Evolutionary conservation across 92 coral and sea anemone genomes (phyloP), one percentile per base, ranked within the genome.

Genomic region (Porites lobata): DNA sequence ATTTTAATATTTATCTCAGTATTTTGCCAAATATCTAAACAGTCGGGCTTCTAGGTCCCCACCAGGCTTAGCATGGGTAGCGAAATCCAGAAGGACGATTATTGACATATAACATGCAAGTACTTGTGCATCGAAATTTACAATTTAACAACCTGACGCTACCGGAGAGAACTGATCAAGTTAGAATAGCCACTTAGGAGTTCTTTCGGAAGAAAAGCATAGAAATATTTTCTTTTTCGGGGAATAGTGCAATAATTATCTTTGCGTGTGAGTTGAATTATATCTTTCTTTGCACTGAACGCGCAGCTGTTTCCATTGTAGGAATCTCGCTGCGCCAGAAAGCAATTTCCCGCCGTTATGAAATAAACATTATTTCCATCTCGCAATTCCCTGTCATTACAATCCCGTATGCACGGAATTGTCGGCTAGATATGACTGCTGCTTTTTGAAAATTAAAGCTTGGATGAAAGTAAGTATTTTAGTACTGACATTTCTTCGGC

Each of bases 1-100:
- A 56, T 56, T 56, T 10, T 56, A 10, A 56, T 56, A 10, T 10
- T 56, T 56, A 56, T 56, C 14, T 56, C 61, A 56, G 61, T 56
- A 8, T 14, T 56, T 56, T 8, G 61, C 20, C 58, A 24, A 47
- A 68, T 68, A 69, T 53, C 4, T 53, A 81, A 68, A 81, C 76
- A 69, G 76, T 32, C 13, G 54, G 76, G 85, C 26, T 67, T 68
- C 85, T 50, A 50, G 57, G 65, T 17, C 85, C 85, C 47, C 85
- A 24, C 29, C 7, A 77, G 32, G 68, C 24, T n/a, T 52, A 11
- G 52, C 54, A 15, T 69, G 53, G 66, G 29, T 15, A 7, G 54
- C 19, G 20, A 66, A 26, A 29, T 43, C 19, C 12, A 22, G 21
- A 68, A 68, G 65, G 75, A 68, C 19, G 15, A 19, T 65, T 79